Conservation (phyloP, 2,113 vertebrate species). For the Lucifuga dentata region DNA sequence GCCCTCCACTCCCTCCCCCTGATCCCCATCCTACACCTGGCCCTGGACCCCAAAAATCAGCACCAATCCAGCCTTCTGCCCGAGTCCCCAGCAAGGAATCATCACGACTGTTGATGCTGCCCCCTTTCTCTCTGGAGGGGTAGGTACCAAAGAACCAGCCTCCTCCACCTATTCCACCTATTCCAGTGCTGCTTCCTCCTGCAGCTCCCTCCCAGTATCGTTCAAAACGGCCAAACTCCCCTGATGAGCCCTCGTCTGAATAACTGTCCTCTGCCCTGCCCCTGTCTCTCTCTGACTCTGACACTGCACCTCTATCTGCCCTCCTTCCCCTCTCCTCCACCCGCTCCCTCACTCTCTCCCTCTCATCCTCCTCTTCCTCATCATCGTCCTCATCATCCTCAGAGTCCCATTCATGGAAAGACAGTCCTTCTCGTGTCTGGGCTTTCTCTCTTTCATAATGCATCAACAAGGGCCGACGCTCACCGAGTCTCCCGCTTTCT, state of each 20-base stretch:
- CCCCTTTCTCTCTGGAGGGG: conserved; percentile 87
- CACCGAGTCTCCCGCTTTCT: conserved; percentile 71
- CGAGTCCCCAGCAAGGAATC: conserved; percentile 81
- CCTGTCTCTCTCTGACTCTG: conserved; percentile 84
- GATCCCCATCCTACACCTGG: conserved; percentile 83
- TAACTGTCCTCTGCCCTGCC: conserved; percentile 81
- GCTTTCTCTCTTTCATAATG: conserved; percentile 82
- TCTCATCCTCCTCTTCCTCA: conserved; percentile 68
- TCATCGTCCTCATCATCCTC: conserved; percentile 79
- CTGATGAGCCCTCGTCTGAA: conserved; percentile 83
- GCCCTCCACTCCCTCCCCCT: conserved; percentile 82
- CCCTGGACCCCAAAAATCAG: conserved; percentile 82
- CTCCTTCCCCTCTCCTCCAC: conserved; percentile 70
- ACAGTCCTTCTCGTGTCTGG: conserved; percentile 82
- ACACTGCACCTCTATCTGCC: conserved; percentile 76
- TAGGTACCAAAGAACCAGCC: conserved; percentile 91
- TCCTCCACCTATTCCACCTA: conserved; percentile 83
- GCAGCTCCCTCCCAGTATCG: conserved; percentile 89
- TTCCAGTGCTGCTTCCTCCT: conserved; percentile 77
- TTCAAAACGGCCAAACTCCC: conserved; percentile 87
- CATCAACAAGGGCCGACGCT: conserved; percentile 82
- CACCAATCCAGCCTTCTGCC: conserved; percentile 79
- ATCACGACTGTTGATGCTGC: conserved; percentile 85
- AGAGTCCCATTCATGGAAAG: conserved; percentile 86
- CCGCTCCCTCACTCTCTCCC: conserved; percentile 65